phyloP scores from a whole-genome alignment of 2,113 vertebrate species.

The Elachura formosa region DNA sequence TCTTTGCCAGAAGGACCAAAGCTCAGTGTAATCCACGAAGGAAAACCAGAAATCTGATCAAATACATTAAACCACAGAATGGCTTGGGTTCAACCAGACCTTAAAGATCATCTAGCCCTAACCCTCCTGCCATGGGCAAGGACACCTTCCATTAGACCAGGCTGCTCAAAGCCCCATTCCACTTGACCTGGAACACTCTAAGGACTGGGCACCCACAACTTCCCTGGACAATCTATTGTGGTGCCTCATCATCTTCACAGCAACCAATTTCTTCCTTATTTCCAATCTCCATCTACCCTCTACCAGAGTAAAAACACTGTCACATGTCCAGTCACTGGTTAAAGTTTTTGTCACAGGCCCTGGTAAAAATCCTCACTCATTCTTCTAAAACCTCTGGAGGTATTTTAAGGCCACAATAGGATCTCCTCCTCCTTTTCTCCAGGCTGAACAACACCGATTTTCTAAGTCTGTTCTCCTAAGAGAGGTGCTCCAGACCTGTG shows the following conservation, averaged over 20 bases:
- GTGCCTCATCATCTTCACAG: not conserved
- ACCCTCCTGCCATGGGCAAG: not conserved
- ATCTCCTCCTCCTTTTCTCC: not conserved
- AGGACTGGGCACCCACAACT: not conserved
- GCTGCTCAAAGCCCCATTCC: not conserved
- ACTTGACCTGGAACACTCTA: not conserved
- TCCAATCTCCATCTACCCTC: not conserved
- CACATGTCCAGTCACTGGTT: not conserved
- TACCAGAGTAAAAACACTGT: not conserved
- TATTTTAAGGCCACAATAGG: not conserved
- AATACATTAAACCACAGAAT: not conserved
- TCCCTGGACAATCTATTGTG: not conserved
- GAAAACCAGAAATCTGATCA: not conserved
- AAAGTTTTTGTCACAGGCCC: not conserved
- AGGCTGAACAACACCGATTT: not conserved
- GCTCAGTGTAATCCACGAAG: not conserved
- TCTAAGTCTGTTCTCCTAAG: not conserved
- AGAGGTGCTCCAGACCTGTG: not conserved
- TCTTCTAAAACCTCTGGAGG: not conserved
- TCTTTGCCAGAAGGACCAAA: not conserved
- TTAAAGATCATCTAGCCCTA: not conserved
- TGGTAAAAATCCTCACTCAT: not conserved
- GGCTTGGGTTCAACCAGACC: not conserved
- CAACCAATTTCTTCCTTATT: accelerated
- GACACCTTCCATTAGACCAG: not conserved